Conservation (phyloP, 2,888 invertebrate species). For the Latrodectus elegans region DNA sequence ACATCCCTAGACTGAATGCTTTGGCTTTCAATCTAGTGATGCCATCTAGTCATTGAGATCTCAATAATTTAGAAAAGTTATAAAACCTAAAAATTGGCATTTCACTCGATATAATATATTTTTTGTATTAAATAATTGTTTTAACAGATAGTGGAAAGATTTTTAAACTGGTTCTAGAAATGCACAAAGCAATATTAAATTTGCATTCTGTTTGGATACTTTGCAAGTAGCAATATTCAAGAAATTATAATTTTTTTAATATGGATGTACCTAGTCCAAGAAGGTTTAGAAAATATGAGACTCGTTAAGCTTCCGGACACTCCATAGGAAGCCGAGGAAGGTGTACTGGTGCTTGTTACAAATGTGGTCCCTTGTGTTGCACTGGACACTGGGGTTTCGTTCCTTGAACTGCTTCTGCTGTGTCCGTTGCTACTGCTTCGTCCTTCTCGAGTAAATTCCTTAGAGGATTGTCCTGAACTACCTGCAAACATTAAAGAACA, state of each 20-base stretch:
- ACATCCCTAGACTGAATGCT: too few species aligned
- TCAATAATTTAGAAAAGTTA: too few species aligned
- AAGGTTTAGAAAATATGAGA: slow-evolving; percentile 71
- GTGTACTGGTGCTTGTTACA: slow-evolving; percentile 1
- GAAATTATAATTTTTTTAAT: not conserved
- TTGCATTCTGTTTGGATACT: too few species aligned
- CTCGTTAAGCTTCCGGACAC: slow-evolving; percentile 69
- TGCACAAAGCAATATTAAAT: too few species aligned
- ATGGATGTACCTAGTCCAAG: slow-evolving; percentile 70
- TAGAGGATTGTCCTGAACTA: slow-evolving; percentile 27
- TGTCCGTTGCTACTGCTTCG: slow-evolving; percentile 49
- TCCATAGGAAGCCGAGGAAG: slow-evolving; percentile 49
- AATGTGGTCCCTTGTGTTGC: slow-evolving; percentile 31
- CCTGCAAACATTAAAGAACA: not conserved
- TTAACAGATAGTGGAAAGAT: too few species aligned
- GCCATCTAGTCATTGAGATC: too few species aligned
- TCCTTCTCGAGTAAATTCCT: slow-evolving; percentile 50
- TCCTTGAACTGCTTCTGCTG: slow-evolving; percentile 62
- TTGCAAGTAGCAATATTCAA: too few species aligned
- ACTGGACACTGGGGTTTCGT: slow-evolving; percentile 61
- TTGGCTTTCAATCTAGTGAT: too few species aligned
- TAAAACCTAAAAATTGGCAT: too few species aligned
- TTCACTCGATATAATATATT: too few species aligned
- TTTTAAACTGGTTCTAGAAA: too few species aligned
- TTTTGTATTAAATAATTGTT: too few species aligned